Conservation (phyloP, 2,888 invertebrate species). For the Drosophila melanocephala region DNA sequence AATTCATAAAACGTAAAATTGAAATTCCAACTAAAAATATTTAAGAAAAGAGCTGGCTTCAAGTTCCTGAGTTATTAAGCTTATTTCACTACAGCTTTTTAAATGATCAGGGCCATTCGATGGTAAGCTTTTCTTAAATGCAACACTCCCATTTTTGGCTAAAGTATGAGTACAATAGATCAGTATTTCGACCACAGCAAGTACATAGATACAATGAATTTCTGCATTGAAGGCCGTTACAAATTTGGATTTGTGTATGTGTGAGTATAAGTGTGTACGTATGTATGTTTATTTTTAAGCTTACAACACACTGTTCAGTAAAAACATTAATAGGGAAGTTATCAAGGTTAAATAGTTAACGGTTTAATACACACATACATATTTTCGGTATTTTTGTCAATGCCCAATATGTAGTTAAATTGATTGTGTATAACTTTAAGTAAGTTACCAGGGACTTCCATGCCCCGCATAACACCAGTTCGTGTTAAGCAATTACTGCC, state of each 20-base stretch:
- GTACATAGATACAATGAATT: conserved; percentile 38
- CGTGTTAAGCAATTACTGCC: conserved; percentile 17
- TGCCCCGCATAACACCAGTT: conserved; percentile 7
- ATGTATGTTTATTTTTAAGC: conserved; percentile 47
- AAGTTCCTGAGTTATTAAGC: not conserved
- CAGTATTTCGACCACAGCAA: conserved; percentile 46
- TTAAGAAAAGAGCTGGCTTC: not conserved
- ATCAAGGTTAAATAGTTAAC: conserved; percentile 64
- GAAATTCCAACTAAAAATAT: not conserved
- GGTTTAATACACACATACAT: conserved; percentile 26
- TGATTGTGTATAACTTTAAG: conserved; percentile 40
- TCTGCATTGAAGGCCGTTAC: conserved; percentile 57
- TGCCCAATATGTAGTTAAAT: conserved; percentile 39
- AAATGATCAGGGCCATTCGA: conserved; percentile 54
- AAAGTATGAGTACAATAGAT: conserved; percentile 46
- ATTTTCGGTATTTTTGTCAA: conserved; percentile 36
- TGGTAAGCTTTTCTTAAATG: conserved; percentile 47
- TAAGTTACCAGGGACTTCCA: conserved; percentile 35
- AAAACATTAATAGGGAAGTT: conserved; percentile 68
- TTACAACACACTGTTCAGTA: conserved; percentile 38
- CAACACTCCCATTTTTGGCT: conserved; percentile 59
- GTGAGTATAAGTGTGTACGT: conserved; percentile 3
- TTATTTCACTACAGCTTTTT: conserved; percentile 47
- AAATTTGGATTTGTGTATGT: conserved; percentile 38
- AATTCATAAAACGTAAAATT: not conserved